phyloP scores from a whole-genome alignment of 2,113 vertebrate species.

The Euleptes europaea region DNA sequence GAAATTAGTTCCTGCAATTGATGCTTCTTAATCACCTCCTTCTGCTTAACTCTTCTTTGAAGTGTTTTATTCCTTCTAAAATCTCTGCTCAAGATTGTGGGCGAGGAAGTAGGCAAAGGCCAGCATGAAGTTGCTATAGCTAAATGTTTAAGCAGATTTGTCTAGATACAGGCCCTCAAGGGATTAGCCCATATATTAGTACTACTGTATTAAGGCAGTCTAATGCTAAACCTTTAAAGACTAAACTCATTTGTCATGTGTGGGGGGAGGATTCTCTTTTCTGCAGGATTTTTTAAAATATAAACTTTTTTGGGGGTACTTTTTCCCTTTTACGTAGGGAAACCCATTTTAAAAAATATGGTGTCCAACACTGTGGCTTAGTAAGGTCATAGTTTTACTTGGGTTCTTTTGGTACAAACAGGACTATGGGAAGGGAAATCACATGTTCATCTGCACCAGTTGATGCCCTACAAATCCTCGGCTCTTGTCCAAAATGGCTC shows the following conservation, averaged over 20 bases:
- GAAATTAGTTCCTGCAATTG: not conserved
- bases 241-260: slow-evolving; percentile 20
- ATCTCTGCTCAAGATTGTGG: not conserved
- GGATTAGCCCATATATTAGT: slow-evolving; percentile 27
- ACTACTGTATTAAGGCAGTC: not conserved
- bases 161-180: slow-evolving; percentile 15
- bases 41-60: slow-evolving; percentile 5
- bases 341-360: not conserved
- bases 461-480: not conserved
- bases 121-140: not conserved
- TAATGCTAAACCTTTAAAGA: slow-evolving; percentile 19
- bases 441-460: not conserved
- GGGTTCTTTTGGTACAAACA: not conserved
- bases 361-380: not conserved
- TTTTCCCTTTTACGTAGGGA: no score
- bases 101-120: slow-evolving; percentile 2
- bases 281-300: not conserved
- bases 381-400: not conserved
- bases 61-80: not conserved
- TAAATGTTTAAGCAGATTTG: slow-evolving; percentile 37
- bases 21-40: slow-evolving; percentile 7
- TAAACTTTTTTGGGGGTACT: no score
- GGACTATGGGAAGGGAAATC: not conserved
- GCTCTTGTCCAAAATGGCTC: not conserved
- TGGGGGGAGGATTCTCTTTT: not conserved